Evolutionary conservation across 2,113 vertebrate genomes (phyloP).

Genomic region (Myrmecophaga tridactyla): DNA sequence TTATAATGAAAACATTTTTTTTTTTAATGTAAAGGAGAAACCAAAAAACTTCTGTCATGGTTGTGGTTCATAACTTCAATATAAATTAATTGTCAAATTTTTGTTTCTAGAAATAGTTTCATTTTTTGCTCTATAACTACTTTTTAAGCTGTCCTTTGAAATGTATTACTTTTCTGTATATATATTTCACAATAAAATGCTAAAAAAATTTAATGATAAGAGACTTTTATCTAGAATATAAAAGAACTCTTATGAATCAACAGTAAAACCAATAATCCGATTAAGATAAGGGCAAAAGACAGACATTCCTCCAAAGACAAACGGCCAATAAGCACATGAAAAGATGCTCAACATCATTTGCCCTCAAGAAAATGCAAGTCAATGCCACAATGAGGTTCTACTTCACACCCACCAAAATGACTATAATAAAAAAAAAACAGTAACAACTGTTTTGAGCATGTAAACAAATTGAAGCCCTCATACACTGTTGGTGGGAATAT

Average conservation of each 20-base stretch:
- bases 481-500: neutral
- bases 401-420: neutral
- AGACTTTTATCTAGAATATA: neutral
- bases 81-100: too few relatives aligned
- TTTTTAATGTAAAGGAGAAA: too few relatives aligned
- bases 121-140: too few relatives aligned
- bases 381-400: neutral
- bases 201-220: neutral
- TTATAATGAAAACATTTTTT: too few relatives aligned
- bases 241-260: neutral
- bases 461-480: neutral
- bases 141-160: too few relatives aligned
- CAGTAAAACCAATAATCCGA: neutral
- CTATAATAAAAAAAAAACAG: neutral
- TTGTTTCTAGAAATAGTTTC: too few relatives aligned
- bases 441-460: neutral
- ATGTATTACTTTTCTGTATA: too few relatives aligned
- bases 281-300: neutral
- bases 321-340: neutral
- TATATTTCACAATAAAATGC: too few relatives aligned
- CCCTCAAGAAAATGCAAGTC: neutral
- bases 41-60: too few relatives aligned
- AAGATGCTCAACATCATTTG: neutral
- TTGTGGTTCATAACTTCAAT: too few relatives aligned
- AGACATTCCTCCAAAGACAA: neutral